A percentile compares a stretch with the other conserved stretches of the same genome.
These are phyloP conservation scores for Epinephelus coioides DNA, from an alignment of 2,797 vertebrate species.

Conservation along the genomic window DNA sequence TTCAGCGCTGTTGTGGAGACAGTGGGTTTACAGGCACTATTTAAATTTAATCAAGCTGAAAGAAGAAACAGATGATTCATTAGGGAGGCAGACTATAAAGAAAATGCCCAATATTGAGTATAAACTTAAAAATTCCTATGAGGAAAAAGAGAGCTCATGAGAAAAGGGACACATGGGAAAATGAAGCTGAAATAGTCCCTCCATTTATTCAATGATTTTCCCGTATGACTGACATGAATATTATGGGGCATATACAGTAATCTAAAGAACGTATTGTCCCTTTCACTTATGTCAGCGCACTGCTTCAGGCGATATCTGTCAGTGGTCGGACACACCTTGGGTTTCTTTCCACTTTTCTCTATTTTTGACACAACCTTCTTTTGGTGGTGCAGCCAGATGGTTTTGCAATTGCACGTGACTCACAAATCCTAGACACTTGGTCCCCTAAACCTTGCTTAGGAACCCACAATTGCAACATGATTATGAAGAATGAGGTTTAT, in stretches of 20 bases:
- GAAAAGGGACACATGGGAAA: constrained; percentile 9
- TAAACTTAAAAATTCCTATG: neutral
- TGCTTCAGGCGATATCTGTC: constrained; percentile 12
- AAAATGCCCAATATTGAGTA: constrained; percentile 20
- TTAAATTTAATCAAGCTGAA: constrained; percentile 60
- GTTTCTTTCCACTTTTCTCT: constrained; percentile 51
- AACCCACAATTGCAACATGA: constrained; percentile 79
- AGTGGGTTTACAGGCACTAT: constrained; percentile 43
- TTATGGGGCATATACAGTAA: neutral
- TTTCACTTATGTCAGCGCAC: neutral
- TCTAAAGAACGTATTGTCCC: neutral
- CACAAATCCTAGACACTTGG: constrained; percentile 66
- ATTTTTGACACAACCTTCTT: constrained; percentile 51
- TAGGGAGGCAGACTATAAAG: constrained; percentile 31
- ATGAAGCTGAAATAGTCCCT: neutral
- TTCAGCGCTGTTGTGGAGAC: constrained; percentile 53
- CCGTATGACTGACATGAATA: neutral
- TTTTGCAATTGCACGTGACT: constrained; percentile 82
- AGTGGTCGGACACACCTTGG: constrained; percentile 61
- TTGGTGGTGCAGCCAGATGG: constrained; percentile 64
- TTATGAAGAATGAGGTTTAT: constrained; percentile 77
- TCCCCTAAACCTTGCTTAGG: constrained; percentile 65
- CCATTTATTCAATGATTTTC: neutral
- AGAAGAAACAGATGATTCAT: constrained; percentile 58
- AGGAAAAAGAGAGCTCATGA: constrained; percentile 7